These are phyloP conservation scores for Leiothrix lutea DNA, from an alignment of 2,113 vertebrate genomes.

Conservation along the genomic window DNA sequence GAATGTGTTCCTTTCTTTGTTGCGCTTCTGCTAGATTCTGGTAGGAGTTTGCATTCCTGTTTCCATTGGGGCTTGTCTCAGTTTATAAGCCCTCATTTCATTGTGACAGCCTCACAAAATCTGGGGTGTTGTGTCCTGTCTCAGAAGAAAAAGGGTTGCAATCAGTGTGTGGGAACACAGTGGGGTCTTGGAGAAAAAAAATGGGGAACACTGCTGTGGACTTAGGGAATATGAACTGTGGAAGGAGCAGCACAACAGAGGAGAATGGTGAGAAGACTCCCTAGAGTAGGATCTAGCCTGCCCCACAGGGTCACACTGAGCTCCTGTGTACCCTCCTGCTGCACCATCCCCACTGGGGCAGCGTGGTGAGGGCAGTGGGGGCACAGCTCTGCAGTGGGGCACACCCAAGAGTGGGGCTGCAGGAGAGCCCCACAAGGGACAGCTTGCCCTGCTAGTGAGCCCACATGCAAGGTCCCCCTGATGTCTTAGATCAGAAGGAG, in stretches of 20 bases:
- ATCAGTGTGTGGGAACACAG: background rate
- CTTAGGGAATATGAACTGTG: background rate
- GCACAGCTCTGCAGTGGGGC: too few relatives aligned
- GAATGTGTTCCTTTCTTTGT: background rate
- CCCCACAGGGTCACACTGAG: background rate
- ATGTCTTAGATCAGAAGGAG: fast-evolving
- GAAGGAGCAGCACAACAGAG: background rate
- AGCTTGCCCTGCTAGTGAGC: background rate
- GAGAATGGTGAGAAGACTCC: background rate
- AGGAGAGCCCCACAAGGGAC: background rate
- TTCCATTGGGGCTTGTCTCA: background rate
- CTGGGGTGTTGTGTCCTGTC: background rate
- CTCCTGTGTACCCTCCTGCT: background rate
- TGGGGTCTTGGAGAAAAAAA: background rate
- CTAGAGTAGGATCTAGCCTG: background rate
- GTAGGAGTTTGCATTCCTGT: background rate
- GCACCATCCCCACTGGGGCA: fast-evolving
- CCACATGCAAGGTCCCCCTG: background rate
- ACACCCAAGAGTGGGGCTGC: background rate
- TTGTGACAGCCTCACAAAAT: background rate
- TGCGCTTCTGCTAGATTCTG: background rate
- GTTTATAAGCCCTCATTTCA: background rate
- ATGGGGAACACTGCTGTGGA: background rate
- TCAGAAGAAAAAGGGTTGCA: background rate
- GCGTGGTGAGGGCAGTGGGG: fast-evolving